Evolutionary conservation across 2,797 vertebrate genomes (phyloP).

Genomic region (Chelonia mydas): DNA sequence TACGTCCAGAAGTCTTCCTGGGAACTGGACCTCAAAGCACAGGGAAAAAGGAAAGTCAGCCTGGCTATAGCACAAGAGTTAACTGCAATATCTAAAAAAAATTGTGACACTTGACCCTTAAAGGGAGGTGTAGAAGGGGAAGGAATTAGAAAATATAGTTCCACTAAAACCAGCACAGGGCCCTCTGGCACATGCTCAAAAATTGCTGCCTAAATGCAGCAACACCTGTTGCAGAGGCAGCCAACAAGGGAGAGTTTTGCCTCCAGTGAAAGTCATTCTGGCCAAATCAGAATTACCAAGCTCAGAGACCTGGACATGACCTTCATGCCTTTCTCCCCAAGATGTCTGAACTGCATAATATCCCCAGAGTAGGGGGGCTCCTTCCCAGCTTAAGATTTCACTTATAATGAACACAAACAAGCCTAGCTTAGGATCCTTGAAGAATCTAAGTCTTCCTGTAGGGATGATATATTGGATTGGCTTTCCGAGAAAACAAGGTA

Average conservation of each 20-base stretch:
- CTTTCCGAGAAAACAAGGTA: background rate
- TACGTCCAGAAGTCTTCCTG: background rate
- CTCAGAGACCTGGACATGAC: background rate
- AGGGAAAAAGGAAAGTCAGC: background rate
- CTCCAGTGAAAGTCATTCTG: background rate
- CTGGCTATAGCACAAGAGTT: background rate
- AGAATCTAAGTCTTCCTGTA: background rate
- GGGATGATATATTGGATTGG: background rate
- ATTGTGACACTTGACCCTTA: background rate
- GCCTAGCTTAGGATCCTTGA: background rate
- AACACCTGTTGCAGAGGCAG: background rate
- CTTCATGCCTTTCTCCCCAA: conserved; percentile 42
- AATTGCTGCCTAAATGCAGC: rapidly evolving
- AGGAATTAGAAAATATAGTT: background rate
- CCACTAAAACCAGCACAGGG: background rate
- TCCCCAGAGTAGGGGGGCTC: background rate
- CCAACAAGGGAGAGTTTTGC: background rate
- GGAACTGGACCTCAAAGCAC: background rate
- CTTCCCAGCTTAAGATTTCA: background rate
- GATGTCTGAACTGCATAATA: background rate
- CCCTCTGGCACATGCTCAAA: background rate
- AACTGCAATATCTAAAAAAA: background rate
- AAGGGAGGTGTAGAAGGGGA: background rate
- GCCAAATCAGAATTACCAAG: background rate
- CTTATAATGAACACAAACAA: background rate